Conservation (phyloP, 2,797 vertebrate genomes). For the Sebastolobus altivelis region DNA sequence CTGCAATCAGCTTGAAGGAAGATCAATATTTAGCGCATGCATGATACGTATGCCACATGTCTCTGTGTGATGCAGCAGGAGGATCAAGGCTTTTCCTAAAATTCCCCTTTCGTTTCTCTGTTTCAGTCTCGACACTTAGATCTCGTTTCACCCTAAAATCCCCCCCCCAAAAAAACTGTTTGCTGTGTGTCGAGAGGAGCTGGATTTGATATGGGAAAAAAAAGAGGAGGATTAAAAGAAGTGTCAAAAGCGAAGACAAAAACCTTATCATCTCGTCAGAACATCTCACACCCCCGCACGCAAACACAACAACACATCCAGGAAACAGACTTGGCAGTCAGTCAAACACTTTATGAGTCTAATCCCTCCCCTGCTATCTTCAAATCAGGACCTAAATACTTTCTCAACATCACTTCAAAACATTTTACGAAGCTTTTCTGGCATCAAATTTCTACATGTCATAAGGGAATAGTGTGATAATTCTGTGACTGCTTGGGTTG, state of each 20-base stretch:
- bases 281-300: slow-evolving; percentile 41
- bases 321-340: slow-evolving; percentile 52
- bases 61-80: slow-evolving; percentile 9
- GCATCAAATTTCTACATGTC: background rate
- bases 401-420: slow-evolving; percentile 1
- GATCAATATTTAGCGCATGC: slow-evolving; percentile 29
- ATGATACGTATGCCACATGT: slow-evolving; percentile 1
- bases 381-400: slow-evolving; percentile 29
- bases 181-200: slow-evolving; percentile 1
- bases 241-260: slow-evolving; percentile 55
- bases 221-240: slow-evolving; percentile 36
- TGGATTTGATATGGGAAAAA: slow-evolving; percentile 24
- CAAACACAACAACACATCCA: slow-evolving; percentile 45
- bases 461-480: background rate
- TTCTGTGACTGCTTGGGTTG: background rate
- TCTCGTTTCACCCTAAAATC: slow-evolving; percentile 15
- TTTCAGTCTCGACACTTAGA: slow-evolving; percentile 14
- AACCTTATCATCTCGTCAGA: slow-evolving; percentile 46
- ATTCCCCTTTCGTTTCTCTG: slow-evolving; percentile 2
- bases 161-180: background rate
- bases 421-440: background rate
- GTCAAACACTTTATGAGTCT: slow-evolving; percentile 48
- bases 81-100: background rate
- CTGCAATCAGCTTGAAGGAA: slow-evolving; percentile 1
- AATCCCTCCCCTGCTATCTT: slow-evolving; percentile 42